Conservation (phyloP, 1,140 invertebrate genomes). For the Idris sp. region DNA sequence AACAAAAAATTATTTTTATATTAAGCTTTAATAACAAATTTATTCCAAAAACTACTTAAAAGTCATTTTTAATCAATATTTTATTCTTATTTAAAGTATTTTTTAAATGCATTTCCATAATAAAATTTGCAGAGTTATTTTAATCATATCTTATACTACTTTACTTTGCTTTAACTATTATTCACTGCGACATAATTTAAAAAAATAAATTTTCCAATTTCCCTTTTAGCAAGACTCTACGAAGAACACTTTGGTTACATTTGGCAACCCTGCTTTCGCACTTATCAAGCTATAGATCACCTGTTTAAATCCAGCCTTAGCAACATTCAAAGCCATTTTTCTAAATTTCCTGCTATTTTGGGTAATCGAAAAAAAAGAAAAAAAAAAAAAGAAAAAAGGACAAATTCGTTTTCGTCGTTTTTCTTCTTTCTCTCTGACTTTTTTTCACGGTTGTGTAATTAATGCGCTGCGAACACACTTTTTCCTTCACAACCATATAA, state of each 20-base stretch:
- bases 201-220: too few species aligned
- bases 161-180: too few species aligned
- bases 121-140: too few species aligned
- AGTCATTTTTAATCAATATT: too few species aligned
- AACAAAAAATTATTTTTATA: too few species aligned
- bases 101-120: too few species aligned
- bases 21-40: too few species aligned
- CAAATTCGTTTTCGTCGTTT: conserved; percentile 5
- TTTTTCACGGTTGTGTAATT: conserved; percentile 21
- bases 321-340: conserved; percentile 44
- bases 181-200: conserved; percentile 16
- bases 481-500: conserved; percentile 15
- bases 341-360: conserved; percentile 32
- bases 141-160: too few species aligned
- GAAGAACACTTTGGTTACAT: conserved; percentile 13
- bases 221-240: conserved; percentile 1
- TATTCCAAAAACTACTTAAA: too few species aligned
- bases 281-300: conserved; percentile 52
- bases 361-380: conserved; percentile 44
- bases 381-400: too few species aligned
- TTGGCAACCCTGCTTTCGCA: conserved; percentile 32
- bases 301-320: conserved; percentile 44
- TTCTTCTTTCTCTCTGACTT: conserved; percentile 4
- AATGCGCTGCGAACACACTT: conserved; percentile 12
- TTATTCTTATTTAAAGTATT: too few species aligned